Percentiles rank a stretch among this genome's conserved stretches.
phyloP scores from a whole-genome alignment of 2,888 invertebrate genomes.

The Temnothorax unifasciatus region DNA sequence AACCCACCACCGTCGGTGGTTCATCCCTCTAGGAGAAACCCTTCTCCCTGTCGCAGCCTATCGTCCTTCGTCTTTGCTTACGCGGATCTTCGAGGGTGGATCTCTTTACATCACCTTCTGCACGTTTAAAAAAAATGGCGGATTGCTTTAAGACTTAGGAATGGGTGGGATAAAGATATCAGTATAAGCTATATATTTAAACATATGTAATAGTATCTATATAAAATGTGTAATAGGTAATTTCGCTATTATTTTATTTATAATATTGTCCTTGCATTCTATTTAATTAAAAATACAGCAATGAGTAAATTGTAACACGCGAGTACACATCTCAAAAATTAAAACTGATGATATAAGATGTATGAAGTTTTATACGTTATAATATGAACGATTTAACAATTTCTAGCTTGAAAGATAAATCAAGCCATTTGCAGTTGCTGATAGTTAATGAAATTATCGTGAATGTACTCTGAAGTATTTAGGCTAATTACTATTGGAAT shows the following conservation, averaged over 20 bases:
- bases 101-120: constrained; percentile 67
- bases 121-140: constrained; percentile 71
- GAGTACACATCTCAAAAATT: not conserved
- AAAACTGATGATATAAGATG: constrained; percentile 19
- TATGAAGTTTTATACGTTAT: constrained; percentile 21
- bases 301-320: not conserved
- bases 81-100: constrained; percentile 71
- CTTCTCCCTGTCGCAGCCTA: constrained; percentile 70
- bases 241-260: not conserved
- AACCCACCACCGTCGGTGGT: constrained; percentile 29
- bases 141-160: constrained; percentile 24
- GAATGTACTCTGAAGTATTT: not conserved
- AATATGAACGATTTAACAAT: constrained; percentile 9
- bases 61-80: constrained; percentile 67
- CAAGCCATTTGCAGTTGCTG: not conserved
- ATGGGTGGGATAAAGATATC: not conserved
- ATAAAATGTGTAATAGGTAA: not conserved
- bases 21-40: constrained; percentile 63
- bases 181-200: not conserved
- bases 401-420: constrained; percentile 27
- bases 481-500: not conserved
- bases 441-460: not conserved
- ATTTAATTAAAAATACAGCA: constrained; percentile 11
- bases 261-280: not conserved
- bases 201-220: not conserved